Evolutionary conservation across 2,113 vertebrate genomes (phyloP).

Genomic region (Otus sunia): DNA sequence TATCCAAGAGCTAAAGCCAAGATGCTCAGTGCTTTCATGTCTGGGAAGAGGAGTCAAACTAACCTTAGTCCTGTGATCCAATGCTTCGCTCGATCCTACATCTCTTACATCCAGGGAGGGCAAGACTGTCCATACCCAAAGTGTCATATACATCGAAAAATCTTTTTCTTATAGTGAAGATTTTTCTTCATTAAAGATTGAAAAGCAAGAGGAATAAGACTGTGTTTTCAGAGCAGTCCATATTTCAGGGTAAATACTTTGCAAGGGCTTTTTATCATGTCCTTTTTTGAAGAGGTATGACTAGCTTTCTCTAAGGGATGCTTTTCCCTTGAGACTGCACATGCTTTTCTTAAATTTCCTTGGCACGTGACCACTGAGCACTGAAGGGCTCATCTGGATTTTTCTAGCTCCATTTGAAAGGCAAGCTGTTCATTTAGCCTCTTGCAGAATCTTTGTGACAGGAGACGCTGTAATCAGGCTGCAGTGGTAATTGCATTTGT

Average conservation of each 20-base stretch:
- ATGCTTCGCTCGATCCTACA: background rate
- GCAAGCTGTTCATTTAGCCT: constrained; percentile 18
- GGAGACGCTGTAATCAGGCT: background rate
- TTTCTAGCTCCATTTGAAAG: background rate
- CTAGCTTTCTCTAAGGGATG: background rate
- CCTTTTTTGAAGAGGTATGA: background rate
- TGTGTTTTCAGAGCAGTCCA: background rate
- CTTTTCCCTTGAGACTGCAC: background rate
- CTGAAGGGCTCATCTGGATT: background rate
- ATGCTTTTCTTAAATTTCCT: background rate
- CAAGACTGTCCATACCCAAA: background rate
- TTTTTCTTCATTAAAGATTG: background rate
- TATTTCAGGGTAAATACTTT: background rate
- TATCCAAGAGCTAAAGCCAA: background rate
- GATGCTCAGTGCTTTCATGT: background rate
- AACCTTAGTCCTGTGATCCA: background rate
- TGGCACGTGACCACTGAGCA: background rate
- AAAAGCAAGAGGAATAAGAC: background rate
- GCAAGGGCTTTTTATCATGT: background rate
- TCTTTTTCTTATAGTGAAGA: background rate
- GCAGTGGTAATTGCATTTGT: background rate
- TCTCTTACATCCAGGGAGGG: background rate
- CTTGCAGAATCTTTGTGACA: background rate
- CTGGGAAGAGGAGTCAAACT: background rate
- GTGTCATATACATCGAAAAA: background rate